phyloP scores from a whole-genome alignment of 2,113 vertebrate genomes.

The Thomomys bottae region DNA sequence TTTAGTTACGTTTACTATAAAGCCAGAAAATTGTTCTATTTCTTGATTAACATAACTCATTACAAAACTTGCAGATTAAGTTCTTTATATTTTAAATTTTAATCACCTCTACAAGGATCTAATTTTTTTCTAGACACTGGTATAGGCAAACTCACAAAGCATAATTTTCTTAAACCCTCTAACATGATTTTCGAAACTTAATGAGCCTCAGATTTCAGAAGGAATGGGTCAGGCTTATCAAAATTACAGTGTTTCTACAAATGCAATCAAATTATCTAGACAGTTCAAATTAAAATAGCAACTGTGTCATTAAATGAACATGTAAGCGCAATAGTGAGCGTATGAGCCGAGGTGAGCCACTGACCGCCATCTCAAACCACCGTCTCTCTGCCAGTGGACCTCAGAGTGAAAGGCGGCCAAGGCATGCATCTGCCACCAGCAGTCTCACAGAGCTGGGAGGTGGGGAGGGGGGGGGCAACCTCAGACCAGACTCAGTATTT shows the following conservation, averaged over 20 bases:
- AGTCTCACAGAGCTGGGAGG: no score
- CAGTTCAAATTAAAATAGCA: background rate
- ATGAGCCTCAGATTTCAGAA: background rate
- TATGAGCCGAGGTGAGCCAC: background rate
- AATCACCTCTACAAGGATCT: background rate
- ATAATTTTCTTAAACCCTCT: background rate
- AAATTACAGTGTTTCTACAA: background rate
- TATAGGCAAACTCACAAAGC: background rate
- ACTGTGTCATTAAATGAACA: background rate
- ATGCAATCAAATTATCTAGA: background rate
- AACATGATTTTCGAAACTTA: conserved; percentile 18
- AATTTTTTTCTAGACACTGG: background rate
- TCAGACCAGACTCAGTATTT: background rate
- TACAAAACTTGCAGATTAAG: conserved; percentile 10
- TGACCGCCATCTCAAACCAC: background rate
- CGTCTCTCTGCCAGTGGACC: background rate
- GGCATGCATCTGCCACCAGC: background rate
- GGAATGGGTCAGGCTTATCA: conserved; percentile 3
- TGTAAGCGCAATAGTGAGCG: background rate
- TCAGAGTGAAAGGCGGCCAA: background rate
- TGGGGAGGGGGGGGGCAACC: no score
- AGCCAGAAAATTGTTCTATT: background rate
- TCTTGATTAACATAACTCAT: conserved; percentile 5
- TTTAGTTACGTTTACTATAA: conserved; percentile 7
- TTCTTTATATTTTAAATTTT: conserved; percentile 16